Base-by-base conservation (phyloP, 1,140 invertebrate species). In the Oreohelix idahoensis region DNA sequence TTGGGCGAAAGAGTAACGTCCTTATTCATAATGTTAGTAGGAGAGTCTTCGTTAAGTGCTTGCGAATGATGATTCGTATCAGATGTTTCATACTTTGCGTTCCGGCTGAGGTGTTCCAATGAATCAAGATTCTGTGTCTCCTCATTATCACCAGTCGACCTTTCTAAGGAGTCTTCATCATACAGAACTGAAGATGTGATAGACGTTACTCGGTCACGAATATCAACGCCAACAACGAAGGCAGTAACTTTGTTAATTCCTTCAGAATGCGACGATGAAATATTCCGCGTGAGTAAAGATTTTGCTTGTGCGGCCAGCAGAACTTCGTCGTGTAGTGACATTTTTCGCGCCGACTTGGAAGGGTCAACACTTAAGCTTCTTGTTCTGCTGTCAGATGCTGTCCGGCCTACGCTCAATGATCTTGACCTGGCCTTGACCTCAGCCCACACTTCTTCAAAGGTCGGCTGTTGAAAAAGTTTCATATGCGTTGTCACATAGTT, bases 351-450 rank as follows among this genome's bases (percentile, higher is more conserved):
- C 1, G 77, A 79, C 29, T 39, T 66, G 1, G 23, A 69, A 8
- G 32, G 53, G 38, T 79, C 63, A 8, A 79, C 51, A 32, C 53
- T 79, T 42, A 63, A 79, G n/a, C 77, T 79, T 45, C 77, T 13
- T 32, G 35, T 0, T 38, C 58, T 58, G 32, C 13, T 29, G 4
- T 63, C 63, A 1, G 20, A 0, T 10, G n/a, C 17, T 20, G 1
- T 35, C 4, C 2, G 2, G 10, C 66, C 58, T 5, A 38, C 1
- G n/a, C 11, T 79, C 29, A 79, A 15, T 1, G 77, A 79, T n/a
- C 35, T 63, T 39, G 77, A 58, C 17, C 77, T 36, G 11, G 53
- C 38, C 39, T 32, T 79, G 29, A 66, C 63, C 11, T 63, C 58
- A 1, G 1, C 35, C 13, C 58, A 38, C 26, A 79, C 53, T 35